phyloP scores from a whole-genome alignment of 2,797 vertebrate genomes.

The Eleutherodactylus coqui region DNA sequence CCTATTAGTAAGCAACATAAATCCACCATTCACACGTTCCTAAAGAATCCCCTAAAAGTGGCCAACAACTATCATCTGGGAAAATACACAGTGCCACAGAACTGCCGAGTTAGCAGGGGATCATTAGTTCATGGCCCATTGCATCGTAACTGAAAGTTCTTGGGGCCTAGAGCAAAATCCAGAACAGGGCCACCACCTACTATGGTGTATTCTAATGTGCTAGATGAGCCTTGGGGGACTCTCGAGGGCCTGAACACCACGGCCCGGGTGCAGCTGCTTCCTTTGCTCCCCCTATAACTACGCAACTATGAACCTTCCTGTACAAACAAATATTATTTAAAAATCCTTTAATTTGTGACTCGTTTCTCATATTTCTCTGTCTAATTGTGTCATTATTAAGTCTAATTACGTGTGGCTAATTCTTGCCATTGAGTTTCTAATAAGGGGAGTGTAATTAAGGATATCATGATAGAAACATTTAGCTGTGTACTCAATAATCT shows the following conservation, averaged over 20 bases:
- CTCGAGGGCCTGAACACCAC: neutral
- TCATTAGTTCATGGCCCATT: too few species aligned
- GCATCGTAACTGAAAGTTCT: too few species aligned
- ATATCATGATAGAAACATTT: conserved; percentile 34
- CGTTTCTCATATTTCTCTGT: conserved; percentile 26
- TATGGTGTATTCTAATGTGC: neutral
- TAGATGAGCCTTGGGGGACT: neutral
- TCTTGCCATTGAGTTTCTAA: conserved; percentile 49
- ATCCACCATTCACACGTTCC: too few species aligned
- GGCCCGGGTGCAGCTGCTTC: too few species aligned
- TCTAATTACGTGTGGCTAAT: conserved; percentile 56
- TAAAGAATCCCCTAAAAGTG: too few species aligned
- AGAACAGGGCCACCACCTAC: neutral
- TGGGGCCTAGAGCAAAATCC: too few species aligned
- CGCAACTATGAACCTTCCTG: neutral
- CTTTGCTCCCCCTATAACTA: neutral
- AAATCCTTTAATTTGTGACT: conserved; percentile 5
- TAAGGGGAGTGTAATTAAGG: conserved; percentile 53
- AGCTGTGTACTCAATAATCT: conserved; percentile 23
- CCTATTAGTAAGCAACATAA: too few species aligned
- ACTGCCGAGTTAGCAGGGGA: too few species aligned
- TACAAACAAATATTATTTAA: conserved; percentile 15
- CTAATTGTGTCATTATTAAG: conserved; percentile 56
- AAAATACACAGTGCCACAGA: too few species aligned
- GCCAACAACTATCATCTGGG: too few species aligned